Conservation (phyloP, 2,797 vertebrate genomes). For the Margarornis squamiger region DNA sequence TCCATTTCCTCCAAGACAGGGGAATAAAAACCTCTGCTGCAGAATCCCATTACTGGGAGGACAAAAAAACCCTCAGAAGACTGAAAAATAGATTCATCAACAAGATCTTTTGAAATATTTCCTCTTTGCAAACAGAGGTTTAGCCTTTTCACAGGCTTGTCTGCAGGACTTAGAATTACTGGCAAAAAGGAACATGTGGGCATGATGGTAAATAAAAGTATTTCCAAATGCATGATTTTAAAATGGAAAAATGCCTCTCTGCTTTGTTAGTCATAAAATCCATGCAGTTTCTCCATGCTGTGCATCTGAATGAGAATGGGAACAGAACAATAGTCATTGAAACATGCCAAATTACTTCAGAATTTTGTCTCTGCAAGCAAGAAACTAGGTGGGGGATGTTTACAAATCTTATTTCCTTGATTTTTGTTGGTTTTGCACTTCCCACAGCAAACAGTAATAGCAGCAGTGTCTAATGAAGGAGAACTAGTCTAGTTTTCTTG, state of each 20-base stretch:
- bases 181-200: neutral
- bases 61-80: neutral
- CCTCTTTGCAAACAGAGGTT: neutral
- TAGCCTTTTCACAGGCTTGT: neutral
- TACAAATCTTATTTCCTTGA: neutral
- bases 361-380: neutral
- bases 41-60: neutral
- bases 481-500: neutral
- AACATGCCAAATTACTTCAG: neutral
- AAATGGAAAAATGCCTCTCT: neutral
- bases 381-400: neutral
- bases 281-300: neutral
- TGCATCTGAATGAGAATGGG: neutral
- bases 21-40: neutral
- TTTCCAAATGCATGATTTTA: conserved; percentile 4
- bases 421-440: neutral
- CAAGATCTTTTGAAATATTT: neutral
- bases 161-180: neutral
- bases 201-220: neutral
- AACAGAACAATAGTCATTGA: conserved; percentile 17
- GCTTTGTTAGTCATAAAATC: neutral
- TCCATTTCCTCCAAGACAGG: neutral
- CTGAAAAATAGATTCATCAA: neutral
- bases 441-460: neutral
- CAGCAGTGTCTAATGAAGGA: neutral